Base-by-base conservation (phyloP, 2,888 invertebrate species). In the Drosophila vallismaia region DNA sequence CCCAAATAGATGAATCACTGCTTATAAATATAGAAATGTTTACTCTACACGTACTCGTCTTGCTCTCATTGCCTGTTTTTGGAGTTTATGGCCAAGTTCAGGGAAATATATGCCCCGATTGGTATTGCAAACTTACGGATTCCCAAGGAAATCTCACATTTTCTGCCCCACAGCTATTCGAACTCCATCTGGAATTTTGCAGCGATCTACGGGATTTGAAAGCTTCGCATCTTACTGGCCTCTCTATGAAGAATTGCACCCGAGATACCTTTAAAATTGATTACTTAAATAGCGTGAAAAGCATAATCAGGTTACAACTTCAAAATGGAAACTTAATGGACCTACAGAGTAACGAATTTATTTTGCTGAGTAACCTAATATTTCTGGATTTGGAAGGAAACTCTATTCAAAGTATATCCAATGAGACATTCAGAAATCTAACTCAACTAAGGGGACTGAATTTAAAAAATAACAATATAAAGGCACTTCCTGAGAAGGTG, bases 381-480 rank as follows among this genome's bases (percentile, higher is more conserved):
- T 64, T 86, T 46, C 79, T 90, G 2, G 82, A 88, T 12, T 72
- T 90, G 36, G 77, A 75, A 8, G 63, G 78, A 72, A 91, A 90
- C 46, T 76, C 57, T 26, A 85, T 90, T 8, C 79, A 80, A 12
- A 71, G 71, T 36, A 56, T 90, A 44, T 78, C 86, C 19, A 58
- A 58, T 10, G 55, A 71, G 24, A 82, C 91, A 0, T 91, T 90
- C 45, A 68, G 38, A 10, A 82, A 82, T 6, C 69, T 90, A 5
- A 3, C 54, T 0, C 38, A 64, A 4, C 79, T 90, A 0, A 72
- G 71, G 2, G 56, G 77, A 19, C 75, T 90, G 9, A 88, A 86
- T n/a, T 72, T 90, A 29, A 87, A 83, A 8, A 67, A 72, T 29
- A 91, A 91, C 51, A 77, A 76, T 7, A 77, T 80, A 73, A 56